Evolutionary conservation across 2,888 invertebrate species (phyloP).

Genomic region (Lutraria lutraria): DNA sequence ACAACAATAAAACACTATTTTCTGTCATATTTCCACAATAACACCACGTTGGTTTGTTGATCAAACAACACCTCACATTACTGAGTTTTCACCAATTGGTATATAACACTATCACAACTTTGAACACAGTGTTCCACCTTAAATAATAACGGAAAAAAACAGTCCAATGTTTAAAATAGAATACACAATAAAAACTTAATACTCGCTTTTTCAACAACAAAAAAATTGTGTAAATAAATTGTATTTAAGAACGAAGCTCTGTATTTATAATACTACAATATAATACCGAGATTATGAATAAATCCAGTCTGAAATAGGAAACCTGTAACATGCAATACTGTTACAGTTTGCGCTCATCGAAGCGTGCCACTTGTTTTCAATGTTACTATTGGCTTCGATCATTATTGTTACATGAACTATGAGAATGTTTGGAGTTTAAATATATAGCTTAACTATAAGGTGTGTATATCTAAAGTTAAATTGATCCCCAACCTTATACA

Average conservation of each 20-base stretch:
- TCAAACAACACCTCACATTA: not conserved
- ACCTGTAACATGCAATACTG: not conserved
- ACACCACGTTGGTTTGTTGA: not conserved
- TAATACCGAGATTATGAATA: not conserved
- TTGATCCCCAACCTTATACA: conserved; percentile 23
- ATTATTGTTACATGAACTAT: conserved; percentile 25
- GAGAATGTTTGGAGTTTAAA: conserved; percentile 34
- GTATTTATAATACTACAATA: not conserved
- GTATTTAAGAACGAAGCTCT: not conserved
- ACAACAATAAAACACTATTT: conserved; percentile 2
- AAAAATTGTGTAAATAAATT: not conserved
- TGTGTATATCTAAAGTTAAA: conserved; percentile 30
- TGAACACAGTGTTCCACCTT: not conserved
- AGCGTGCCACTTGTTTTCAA: conserved; percentile 33
- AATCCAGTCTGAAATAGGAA: not conserved
- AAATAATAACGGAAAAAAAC: not conserved
- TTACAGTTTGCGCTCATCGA: not conserved
- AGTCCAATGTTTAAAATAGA: not conserved
- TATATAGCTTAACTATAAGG: not conserved
- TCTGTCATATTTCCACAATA: conserved; percentile 24
- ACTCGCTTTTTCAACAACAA: not conserved
- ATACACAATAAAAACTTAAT: not conserved
- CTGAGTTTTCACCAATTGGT: not conserved
- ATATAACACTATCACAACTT: not conserved
- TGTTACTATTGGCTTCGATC: conserved; percentile 41